phyloP scores from a whole-genome alignment of 2,113 vertebrate genomes.

The Siniperca chuatsi region DNA sequence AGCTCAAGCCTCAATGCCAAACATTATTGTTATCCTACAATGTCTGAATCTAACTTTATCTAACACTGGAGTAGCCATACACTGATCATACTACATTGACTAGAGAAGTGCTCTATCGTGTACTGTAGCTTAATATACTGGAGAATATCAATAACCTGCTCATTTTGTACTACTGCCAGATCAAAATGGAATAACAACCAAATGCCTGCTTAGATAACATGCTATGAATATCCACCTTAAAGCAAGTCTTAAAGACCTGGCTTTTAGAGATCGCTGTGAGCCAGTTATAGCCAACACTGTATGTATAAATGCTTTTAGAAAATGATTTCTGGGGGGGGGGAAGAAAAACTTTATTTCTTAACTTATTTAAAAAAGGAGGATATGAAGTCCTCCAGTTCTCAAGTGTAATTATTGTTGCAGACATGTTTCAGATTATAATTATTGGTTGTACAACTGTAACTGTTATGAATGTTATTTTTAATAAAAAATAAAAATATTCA shows the following conservation, averaged over 20 bases:
- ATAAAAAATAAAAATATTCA: conserved; percentile 83
- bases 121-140: conserved; percentile 72
- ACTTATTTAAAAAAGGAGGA: conserved; percentile 83
- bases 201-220: conserved; percentile 67
- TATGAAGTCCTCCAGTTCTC: conserved; percentile 64
- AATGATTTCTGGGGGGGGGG: conserved; percentile 49
- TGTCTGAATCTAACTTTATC: conserved; percentile 59
- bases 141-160: conserved; percentile 70
- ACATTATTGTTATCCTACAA: conserved; percentile 61
- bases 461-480: conserved; percentile 87
- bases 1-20: conserved; percentile 66
- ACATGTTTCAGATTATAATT: conserved; percentile 73
- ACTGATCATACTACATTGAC: conserved; percentile 70
- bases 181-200: conserved; percentile 64
- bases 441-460: conserved; percentile 82
- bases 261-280: conserved; percentile 68
- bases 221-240: conserved; percentile 70
- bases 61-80: conserved; percentile 78
- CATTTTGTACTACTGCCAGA: conserved; percentile 72
- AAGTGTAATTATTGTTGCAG: conserved; percentile 82
- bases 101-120: conserved; percentile 60
- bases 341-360: conserved; percentile 80
- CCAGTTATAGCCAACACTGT: conserved; percentile 75
- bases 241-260: conserved; percentile 67
- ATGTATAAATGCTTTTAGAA: conserved; percentile 71